These are phyloP conservation scores for Luscinia megarhynchos DNA, from an alignment of 2,797 vertebrate genomes.

Conservation along the genomic window DNA sequence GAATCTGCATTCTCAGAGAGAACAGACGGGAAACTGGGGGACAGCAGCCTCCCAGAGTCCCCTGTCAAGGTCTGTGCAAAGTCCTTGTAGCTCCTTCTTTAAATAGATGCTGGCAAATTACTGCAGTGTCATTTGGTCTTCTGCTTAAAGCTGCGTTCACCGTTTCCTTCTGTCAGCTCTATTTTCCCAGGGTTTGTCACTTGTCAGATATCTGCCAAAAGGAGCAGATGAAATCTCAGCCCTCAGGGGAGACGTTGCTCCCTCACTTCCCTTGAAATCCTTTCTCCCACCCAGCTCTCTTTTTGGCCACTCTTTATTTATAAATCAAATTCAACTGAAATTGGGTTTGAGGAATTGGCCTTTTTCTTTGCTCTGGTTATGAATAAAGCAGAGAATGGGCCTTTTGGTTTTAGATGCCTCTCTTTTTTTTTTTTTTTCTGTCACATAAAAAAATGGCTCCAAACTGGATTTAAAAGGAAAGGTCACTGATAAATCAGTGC, in stretches of 20 bases:
- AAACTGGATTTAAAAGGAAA: conserved; percentile 5
- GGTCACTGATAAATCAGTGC: background rate
- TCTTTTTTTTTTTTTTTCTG: background rate
- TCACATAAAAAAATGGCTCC: background rate
- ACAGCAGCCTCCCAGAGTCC: background rate
- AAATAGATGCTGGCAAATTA: conserved; percentile 59
- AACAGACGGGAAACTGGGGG: background rate
- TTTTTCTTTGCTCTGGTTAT: background rate
- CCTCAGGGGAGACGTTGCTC: background rate
- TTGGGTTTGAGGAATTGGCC: conserved; percentile 24
- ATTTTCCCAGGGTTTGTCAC: conserved; percentile 35
- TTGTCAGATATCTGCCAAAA: conserved; percentile 59
- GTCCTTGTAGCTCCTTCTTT: conserved; percentile 48
- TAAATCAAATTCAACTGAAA: conserved; percentile 37
- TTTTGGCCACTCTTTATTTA: conserved; percentile 30
- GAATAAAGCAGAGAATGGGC: background rate
- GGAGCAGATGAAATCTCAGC: conserved; percentile 54
- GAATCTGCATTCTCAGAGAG: background rate
- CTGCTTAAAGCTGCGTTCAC: conserved; percentile 51
- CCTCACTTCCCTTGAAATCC: background rate
- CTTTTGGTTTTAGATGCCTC: background rate
- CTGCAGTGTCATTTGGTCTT: conserved; percentile 50
- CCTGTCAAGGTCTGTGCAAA: conserved; percentile 37
- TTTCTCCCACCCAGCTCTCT: background rate
- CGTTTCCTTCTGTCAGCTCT: conserved; percentile 51